Percentiles rank a stretch among this genome's conserved stretches.
phyloP scores from a whole-genome alignment of 2,797 vertebrate genomes.

The Lophotriccus pileatus region DNA sequence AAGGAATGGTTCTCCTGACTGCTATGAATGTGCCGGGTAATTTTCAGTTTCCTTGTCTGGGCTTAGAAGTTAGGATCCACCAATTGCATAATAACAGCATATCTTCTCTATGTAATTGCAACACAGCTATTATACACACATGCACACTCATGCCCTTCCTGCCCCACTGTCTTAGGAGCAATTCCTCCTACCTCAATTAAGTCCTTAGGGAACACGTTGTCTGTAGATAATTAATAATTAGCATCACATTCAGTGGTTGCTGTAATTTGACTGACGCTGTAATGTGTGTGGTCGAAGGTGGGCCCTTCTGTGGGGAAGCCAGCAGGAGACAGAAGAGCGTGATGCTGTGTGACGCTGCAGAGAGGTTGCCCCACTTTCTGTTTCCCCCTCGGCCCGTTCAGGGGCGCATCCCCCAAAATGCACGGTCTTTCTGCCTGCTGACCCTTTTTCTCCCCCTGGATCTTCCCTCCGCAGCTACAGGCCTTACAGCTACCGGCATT shows the following conservation, averaged over 20 bases:
- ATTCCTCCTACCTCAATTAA: not conserved
- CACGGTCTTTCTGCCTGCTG: rapidly evolving
- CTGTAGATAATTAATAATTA: not conserved
- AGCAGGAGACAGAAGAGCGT: rapidly evolving
- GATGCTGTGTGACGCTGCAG: not conserved
- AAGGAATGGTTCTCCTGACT: not conserved
- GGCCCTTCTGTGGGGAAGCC: not conserved
- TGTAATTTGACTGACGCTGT: rapidly evolving
- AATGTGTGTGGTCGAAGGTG: not conserved
- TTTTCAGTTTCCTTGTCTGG: not conserved
- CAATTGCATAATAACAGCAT: not conserved
- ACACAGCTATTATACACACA: not conserved
- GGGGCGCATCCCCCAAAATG: rapidly evolving
- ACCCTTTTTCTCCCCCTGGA: not conserved
- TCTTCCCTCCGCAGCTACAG: constrained; percentile 80
- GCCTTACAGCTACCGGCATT: constrained; percentile 94
- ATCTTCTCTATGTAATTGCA: not conserved
- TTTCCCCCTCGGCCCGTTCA: rapidly evolving
- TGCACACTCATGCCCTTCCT: not conserved
- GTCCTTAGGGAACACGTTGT: not conserved
- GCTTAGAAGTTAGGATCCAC: not conserved
- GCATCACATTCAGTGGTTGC: not conserved
- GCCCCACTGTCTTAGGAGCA: not conserved
- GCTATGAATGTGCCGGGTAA: not conserved
- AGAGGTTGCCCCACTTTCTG: rapidly evolving